Base-by-base conservation (phyloP, 2,888 invertebrate genomes). In the Ectemnius cavifrons region DNA sequence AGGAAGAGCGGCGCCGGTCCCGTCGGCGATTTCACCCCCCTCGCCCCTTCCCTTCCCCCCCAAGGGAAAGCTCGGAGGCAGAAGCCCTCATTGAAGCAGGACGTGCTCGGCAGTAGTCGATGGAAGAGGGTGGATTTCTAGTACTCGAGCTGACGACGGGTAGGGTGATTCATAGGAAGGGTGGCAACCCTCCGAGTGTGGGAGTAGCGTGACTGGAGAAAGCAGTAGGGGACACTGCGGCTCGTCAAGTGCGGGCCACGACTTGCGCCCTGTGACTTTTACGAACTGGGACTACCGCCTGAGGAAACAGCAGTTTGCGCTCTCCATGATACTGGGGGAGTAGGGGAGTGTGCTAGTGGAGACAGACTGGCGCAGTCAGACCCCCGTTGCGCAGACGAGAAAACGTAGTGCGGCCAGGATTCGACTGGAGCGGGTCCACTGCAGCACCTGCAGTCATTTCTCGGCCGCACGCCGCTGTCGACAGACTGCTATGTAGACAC, bases 61-160 rank as follows among this genome's bases (percentile, higher is more conserved):
- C n/a, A n/a, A n/a, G n/a, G n/a, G 52, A 52, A 52, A 52, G 52
- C 8, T 52, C 52, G 16, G 16, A 2, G 8, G 52, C 16, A 16
- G 5, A 37, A 37, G 37, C 1, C 37, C 37, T 37, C 37, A 37
- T 37, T 37, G 18, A 27, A 23, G 8, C 1, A 14, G 14, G 58
- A 20, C 23, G 28, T 13, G 58, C 2, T 6, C n/a, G n/a, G 62
- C 14, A 4, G 27, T 23, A 23, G 52, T 18, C 11, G 11, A 5
- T 23, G 18, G 14, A 73, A 37, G n/a, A 52, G 56, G 28, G 46
- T 56, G 49, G 4, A 47, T n/a, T 63, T 20, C 27, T 46, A 46
- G n/a, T 57, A 57, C 45, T 45, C 56, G 61, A 52, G 4, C 20
- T 23, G 49, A 11, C 6, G 8, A 8, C 37, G 37, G 23, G 23